Evolutionary conservation across 2,113 vertebrate species (phyloP).

Genomic region (Misgurnus anguillicaudatus): DNA sequence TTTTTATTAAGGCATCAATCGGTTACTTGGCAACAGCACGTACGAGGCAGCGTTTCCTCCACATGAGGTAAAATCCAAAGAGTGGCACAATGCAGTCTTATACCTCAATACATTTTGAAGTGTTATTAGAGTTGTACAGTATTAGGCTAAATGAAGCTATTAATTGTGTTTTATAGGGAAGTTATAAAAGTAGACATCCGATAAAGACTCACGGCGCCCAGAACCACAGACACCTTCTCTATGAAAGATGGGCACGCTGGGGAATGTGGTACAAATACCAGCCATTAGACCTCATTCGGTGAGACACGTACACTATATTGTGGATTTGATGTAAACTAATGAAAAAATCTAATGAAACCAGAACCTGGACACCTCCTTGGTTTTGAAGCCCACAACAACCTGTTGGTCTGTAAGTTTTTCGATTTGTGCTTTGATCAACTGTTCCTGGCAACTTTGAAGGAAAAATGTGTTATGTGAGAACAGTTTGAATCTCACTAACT

Average conservation of each 20-base stretch:
- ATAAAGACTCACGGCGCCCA: constrained; percentile 95
- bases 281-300: constrained; percentile 97
- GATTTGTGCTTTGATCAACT: too few relatives aligned
- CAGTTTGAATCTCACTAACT: not conserved
- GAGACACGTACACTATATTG: constrained; percentile 35
- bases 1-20: constrained; percentile 85
- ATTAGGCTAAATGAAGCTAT: not conserved
- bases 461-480: not conserved
- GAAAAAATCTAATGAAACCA: not conserved
- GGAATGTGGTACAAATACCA: constrained; percentile 99
- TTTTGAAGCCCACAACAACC: too few relatives aligned
- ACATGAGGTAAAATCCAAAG: constrained; percentile 84
- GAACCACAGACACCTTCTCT: constrained; percentile 94
- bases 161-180: constrained; percentile 76
- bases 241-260: constrained; percentile 98
- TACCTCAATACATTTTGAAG: not conserved
- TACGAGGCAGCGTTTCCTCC: constrained; percentile 98
- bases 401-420: not conserved
- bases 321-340: not conserved
- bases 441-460: not conserved
- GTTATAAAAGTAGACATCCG: constrained; percentile 91
- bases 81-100: not conserved
- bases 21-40: constrained; percentile 89
- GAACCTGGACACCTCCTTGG: too few relatives aligned
- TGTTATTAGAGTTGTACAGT: not conserved